A percentile compares a stretch with the other conserved stretches of the same genome.
phyloP scores from a whole-genome alignment of 1,140 invertebrate genomes.

The Bombus fervidus region DNA sequence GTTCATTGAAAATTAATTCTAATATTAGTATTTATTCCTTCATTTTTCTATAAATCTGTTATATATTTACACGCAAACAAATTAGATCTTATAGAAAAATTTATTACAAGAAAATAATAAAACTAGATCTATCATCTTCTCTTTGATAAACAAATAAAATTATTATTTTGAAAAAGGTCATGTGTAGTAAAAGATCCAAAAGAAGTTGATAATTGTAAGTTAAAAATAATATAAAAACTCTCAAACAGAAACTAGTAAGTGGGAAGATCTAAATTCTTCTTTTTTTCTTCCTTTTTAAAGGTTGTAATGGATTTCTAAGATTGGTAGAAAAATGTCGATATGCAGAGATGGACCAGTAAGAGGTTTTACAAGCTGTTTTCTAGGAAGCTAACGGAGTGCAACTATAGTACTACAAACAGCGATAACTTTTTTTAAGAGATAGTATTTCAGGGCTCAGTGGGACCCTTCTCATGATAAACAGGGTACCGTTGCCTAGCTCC shows the following conservation, averaged over 20 bases:
- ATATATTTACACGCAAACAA: neutral
- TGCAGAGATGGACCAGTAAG: neutral
- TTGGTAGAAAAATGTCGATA: neutral
- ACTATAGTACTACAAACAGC: neutral
- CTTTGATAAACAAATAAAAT: neutral
- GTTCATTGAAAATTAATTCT: too few species aligned
- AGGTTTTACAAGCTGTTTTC: slow-evolving; percentile 10
- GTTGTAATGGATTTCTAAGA: neutral
- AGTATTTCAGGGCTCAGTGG: neutral
- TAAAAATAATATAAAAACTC: neutral
- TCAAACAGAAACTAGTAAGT: neutral
- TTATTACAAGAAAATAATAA: neutral
- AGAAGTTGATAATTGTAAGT: neutral
- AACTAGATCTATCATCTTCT: too few species aligned
- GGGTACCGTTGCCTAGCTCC: neutral
- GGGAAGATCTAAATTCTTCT: neutral
- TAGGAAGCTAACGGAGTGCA: neutral
- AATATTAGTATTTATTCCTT: too few species aligned
- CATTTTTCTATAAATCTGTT: too few species aligned
- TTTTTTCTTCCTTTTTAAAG: neutral
- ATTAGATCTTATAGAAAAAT: neutral
- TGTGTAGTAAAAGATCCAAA: neutral
- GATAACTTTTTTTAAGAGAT: neutral
- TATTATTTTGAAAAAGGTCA: neutral
- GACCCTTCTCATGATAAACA: neutral